Evolutionary conservation across 2,113 vertebrate genomes (phyloP).

Genomic region (Felis catus): F.catus_Fca126_mat1.0 CM031419.1:169502501-169503000

Average conservation of each 20-base stretch:
- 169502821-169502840: slow-evolving; percentile 32
- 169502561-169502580: slow-evolving; percentile 18
- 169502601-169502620: background rate
- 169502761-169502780: slow-evolving; percentile 21
- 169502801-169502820: slow-evolving; percentile 39
- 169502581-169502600: background rate
- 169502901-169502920: slow-evolving; percentile 78
- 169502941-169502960: slow-evolving; percentile 77
- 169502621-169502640: background rate
- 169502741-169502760: slow-evolving; percentile 23
- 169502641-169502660: background rate
- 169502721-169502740: slow-evolving; percentile 27
- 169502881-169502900: slow-evolving; percentile 65
- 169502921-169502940: slow-evolving; percentile 76
- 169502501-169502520: background rate
- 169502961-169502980: slow-evolving; percentile 85
- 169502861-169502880: background rate
- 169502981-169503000: slow-evolving; percentile 84
- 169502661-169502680: background rate
- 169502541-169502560: slow-evolving; percentile 41
- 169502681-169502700: background rate
- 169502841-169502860: slow-evolving; percentile 17
- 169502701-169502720: background rate
- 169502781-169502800: slow-evolving; percentile 35
- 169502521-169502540: slow-evolving; percentile 8